phyloP scores from a whole-genome alignment of 2,113 vertebrate genomes.

The Sigmodon hispidus region DNA sequence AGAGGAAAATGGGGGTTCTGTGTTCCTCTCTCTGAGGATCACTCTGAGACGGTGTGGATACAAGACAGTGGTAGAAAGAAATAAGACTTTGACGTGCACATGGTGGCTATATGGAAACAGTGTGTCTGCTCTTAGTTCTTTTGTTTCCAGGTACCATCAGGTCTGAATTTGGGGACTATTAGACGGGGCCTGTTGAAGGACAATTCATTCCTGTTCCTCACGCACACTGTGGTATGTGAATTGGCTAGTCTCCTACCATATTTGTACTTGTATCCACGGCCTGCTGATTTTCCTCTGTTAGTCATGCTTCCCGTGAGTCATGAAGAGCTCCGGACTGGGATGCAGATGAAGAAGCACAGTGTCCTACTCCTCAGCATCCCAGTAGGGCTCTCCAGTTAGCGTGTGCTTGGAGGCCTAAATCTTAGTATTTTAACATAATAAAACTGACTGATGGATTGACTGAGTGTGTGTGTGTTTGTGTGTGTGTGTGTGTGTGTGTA shows the following conservation, averaged over 20 bases:
- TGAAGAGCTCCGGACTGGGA: background rate
- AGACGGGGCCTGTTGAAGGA: background rate
- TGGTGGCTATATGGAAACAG: background rate
- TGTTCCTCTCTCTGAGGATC: constrained; percentile 58
- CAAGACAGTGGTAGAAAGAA: constrained; percentile 9
- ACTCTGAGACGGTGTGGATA: constrained; percentile 8
- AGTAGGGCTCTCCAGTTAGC: background rate
- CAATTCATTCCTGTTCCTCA: background rate
- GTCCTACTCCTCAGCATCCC: fast-evolving
- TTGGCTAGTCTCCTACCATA: background rate
- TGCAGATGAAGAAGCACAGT: background rate
- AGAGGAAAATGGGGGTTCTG: constrained; percentile 70
- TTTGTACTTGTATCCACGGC: background rate
- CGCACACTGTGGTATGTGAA: background rate
- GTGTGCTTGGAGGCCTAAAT: background rate
- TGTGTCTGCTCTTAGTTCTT: background rate
- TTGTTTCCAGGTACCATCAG: background rate
- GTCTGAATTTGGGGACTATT: background rate
- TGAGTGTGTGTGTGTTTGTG: background rate
- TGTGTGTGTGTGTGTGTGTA: background rate
- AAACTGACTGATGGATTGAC: background rate
- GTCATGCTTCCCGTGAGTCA: background rate
- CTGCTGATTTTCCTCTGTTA: background rate
- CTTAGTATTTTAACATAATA: background rate
- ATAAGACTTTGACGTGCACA: background rate